Percentiles rank a stretch among this genome's conserved stretches.
Evolutionary conservation across 2,888 invertebrate genomes (phyloP).

Genomic region (Philereme transversata): DNA sequence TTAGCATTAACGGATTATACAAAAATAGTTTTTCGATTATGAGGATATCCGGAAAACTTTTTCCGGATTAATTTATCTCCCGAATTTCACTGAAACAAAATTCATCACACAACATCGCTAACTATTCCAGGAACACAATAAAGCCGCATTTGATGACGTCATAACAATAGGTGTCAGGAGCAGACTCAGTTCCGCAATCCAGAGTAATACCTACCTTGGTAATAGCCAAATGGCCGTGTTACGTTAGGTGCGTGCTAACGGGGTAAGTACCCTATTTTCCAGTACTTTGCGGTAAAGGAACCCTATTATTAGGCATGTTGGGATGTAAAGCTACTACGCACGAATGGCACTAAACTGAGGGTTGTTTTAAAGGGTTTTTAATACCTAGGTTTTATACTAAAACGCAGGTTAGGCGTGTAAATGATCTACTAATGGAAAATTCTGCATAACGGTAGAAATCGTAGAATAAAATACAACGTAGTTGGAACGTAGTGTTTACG

Average conservation of each 20-base stretch:
- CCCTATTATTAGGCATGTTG: conserved; percentile 22
- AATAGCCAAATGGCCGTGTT: conserved; percentile 31
- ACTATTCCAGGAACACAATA: conserved; percentile 20
- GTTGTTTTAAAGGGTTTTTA: conserved; percentile 28
- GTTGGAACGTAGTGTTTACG: too few species aligned
- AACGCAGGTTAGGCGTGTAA: too few species aligned
- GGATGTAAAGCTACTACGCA: conserved; percentile 29
- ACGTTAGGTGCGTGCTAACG: conserved; percentile 38
- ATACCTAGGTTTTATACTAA: conserved; percentile 16
- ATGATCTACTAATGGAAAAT: too few species aligned
- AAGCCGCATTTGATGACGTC: conserved; percentile 28
- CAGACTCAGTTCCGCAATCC: conserved; percentile 29
- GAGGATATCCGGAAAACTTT: too few species aligned
- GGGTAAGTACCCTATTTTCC: conserved; percentile 39
- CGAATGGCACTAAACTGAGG: conserved; percentile 32
- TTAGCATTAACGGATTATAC: too few species aligned
- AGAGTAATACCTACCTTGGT: conserved; percentile 22
- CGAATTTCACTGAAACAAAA: neutral
- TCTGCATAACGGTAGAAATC: neutral
- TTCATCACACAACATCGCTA: neutral
- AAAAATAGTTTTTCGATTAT: too few species aligned
- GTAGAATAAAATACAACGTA: neutral
- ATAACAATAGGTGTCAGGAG: conserved; percentile 35
- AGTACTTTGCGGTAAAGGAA: conserved; percentile 28
- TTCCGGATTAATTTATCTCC: too few species aligned